Conservation (phyloP, 1,140 invertebrate genomes). For the Drosophila persimilis region DNA sequence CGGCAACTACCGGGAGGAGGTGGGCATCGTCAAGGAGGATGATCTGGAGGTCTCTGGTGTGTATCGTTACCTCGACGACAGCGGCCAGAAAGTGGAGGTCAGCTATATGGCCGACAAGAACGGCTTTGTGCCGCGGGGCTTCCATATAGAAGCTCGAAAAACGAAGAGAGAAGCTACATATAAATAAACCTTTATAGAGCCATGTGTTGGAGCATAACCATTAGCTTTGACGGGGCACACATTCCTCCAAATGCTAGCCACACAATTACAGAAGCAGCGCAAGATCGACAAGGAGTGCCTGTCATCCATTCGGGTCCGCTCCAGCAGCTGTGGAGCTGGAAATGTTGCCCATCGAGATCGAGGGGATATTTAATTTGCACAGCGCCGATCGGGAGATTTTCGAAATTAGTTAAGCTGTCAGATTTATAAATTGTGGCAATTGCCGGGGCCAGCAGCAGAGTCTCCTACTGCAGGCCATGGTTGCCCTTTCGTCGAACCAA, state of each 20-base stretch:
- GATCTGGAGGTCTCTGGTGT: conserved; percentile 82
- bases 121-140: conserved; percentile 86
- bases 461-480: conserved; percentile 22
- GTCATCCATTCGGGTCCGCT: conserved; percentile 19
- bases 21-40: conserved; percentile 58
- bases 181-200: conserved; percentile 32
- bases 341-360: conserved; percentile 9
- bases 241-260: conserved; percentile 36
- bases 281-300: conserved; percentile 14
- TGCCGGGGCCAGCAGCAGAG: conserved; percentile 6
- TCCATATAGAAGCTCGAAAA: conserved; percentile 82
- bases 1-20: conserved; percentile 74
- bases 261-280: conserved; percentile 25
- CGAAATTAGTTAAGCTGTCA: conserved; percentile 69
- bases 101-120: conserved; percentile 87
- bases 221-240: conserved; percentile 39
- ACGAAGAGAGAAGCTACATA: neutral
- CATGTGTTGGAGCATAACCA: conserved; percentile 12
- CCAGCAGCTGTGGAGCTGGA: conserved; percentile 26
- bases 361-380: neutral
- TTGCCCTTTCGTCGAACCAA: conserved; percentile 62
- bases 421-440: conserved; percentile 72
- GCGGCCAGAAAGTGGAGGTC: conserved; percentile 88
- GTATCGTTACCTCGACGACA: conserved; percentile 86
- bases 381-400: conserved; percentile 14